Conservation (phyloP, 2,888 invertebrate species). For the Tigriopus californicus region DNA sequence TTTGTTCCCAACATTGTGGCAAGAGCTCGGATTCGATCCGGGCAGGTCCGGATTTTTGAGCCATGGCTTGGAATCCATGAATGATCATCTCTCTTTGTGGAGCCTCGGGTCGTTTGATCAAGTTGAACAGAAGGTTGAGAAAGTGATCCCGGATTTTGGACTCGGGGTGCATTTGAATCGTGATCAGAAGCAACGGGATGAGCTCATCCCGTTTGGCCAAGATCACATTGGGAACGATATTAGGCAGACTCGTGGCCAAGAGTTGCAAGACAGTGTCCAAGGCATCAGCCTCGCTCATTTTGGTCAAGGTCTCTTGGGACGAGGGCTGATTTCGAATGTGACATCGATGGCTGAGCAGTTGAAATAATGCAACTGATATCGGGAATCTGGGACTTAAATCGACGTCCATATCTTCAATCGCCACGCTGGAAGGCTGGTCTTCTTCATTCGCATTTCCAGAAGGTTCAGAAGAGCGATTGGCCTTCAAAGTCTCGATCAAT, state of each 20-base stretch:
- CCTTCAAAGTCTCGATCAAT: too few relatives aligned
- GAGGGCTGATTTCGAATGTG: too few relatives aligned
- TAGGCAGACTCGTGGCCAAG: conserved; percentile 37
- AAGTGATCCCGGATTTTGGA: conserved; percentile 40
- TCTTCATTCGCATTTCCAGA: too few relatives aligned
- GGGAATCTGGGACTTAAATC: too few relatives aligned
- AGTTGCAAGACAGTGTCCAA: conserved; percentile 29
- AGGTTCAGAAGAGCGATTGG: too few relatives aligned
- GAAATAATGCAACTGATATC: too few relatives aligned
- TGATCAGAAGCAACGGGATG: conserved; percentile 42
- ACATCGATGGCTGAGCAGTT: too few relatives aligned
- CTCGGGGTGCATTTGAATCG: conserved; percentile 40
- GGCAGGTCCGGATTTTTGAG: conserved; percentile 26
- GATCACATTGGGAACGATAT: conserved; percentile 46
- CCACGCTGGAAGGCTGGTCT: too few relatives aligned
- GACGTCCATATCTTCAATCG: too few relatives aligned
- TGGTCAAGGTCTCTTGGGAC: too few relatives aligned
- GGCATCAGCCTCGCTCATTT: too few relatives aligned
- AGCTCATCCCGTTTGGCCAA: conserved; percentile 47
- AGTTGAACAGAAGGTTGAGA: conserved; percentile 44
- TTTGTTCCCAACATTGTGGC: conserved; percentile 52
- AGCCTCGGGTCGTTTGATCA: conserved; percentile 47
- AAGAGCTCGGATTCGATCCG: conserved; percentile 45
- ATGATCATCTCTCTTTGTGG: conserved; percentile 41
- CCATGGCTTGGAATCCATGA: conserved; percentile 27